phyloP scores from a whole-genome alignment of 1,140 invertebrate genomes.

The Trachymyrmex cornetzi region DNA sequence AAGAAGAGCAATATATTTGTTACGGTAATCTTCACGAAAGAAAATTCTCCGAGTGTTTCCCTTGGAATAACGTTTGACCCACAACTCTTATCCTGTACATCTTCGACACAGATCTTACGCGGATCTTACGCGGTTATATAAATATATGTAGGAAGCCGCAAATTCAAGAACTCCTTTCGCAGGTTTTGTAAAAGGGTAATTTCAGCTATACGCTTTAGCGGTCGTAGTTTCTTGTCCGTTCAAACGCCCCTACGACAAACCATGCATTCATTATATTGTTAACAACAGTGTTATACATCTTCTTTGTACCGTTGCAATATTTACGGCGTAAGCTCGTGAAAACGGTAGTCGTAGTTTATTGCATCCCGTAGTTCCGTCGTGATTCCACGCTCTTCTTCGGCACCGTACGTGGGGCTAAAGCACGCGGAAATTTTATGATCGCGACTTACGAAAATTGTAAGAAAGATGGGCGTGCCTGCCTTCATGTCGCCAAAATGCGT shows the following conservation, averaged over 20 bases:
- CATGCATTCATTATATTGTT: slow-evolving; percentile 17
- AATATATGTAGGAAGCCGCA: neutral
- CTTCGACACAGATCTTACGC: neutral
- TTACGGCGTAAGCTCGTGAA: slow-evolving; percentile 35
- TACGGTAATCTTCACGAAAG: neutral
- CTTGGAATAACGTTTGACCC: neutral
- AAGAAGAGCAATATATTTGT: neutral
- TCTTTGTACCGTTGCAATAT: slow-evolving; percentile 40
- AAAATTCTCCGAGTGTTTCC: neutral
- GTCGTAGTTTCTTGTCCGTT: neutral
- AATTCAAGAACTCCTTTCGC: neutral
- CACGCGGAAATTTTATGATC: slow-evolving; percentile 13
- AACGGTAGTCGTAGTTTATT: slow-evolving; percentile 48
- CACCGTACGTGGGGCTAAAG: slow-evolving; percentile 21
- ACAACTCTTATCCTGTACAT: neutral
- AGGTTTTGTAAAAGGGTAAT: slow-evolving; percentile 23
- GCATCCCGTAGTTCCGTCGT: slow-evolving; percentile 16
- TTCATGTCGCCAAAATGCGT: slow-evolving; percentile 15
- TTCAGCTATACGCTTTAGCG: neutral
- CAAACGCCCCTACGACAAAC: slow-evolving; percentile 14
- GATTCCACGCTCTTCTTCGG: slow-evolving; percentile 20
- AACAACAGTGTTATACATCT: slow-evolving; percentile 41
- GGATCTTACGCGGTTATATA: neutral
- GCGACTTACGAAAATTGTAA: slow-evolving; percentile 9
- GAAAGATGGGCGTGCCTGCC: neutral